Base-by-base conservation (phyloP, 2,888 invertebrate species). In the Unio pictorum region DNA sequence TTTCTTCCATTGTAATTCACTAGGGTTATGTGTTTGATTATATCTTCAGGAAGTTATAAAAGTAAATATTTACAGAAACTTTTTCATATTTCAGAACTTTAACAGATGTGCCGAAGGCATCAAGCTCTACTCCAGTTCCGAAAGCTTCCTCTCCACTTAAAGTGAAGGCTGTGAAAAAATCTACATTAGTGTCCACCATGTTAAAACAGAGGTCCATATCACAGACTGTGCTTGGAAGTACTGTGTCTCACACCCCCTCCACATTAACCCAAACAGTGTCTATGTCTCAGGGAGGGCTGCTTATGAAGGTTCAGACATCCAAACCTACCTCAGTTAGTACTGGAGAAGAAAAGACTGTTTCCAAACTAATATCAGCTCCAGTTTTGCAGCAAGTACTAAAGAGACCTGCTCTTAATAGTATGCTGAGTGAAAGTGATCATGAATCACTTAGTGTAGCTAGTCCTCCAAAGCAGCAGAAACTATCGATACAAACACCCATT, bases 101-200 rank as follows among this genome's bases (percentile, higher is more conserved):
- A 64, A 72, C 71, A 18, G 82, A 85, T 67, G 82, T 86, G 17
- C 86, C 86, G 5, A 86, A 87, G 68, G 86, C 86, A 23, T 68
- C 69, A 61, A 66, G 61, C 57, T 55, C 67, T 63, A 62, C 68
- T 1, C 34, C 70, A 45, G 61, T 68, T n/a, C 28, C 68, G 20
- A 56, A 64, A 18, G 67, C 23, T 56, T 64, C 20, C 34, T 55
- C 54, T 55, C 57, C 55, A 64, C 64, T 60, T 26, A 66, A 58
- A 69, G 66, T 57, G 30, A 60, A 58, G 18, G 56, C 73, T 11
- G 45, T 75, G 55, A 79, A 80, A 64, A 79, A 79, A 69, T 67
- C 76, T 55, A 73, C 82, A 62, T 79, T 86, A 23, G 86, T 86
- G 28, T 86, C 87, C 4, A 83, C 85, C 23, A 84, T 87, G 83